A percentile compares a stretch with the other conserved stretches of the same genome.
These are phyloP conservation scores for Platycheirus albimanus DNA, from an alignment of 2,888 invertebrate genomes.

Conservation along the genomic window DNA sequence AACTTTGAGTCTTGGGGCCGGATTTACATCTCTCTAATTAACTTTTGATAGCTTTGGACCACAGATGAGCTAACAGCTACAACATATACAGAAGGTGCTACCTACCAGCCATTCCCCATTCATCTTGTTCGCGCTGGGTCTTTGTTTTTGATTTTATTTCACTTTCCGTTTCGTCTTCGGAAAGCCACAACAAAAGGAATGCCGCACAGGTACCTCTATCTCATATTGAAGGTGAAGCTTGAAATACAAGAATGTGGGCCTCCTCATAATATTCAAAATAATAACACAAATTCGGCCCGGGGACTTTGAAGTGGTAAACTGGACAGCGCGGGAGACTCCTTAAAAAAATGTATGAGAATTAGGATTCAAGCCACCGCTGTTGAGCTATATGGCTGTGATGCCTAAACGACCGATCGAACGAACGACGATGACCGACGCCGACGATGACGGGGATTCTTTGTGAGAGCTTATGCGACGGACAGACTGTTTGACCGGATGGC, in stretches of 20 bases:
- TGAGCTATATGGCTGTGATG: conserved; percentile 32
- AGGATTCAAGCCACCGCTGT: conserved; percentile 39
- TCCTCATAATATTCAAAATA: conserved; percentile 48
- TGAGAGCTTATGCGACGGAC: background rate
- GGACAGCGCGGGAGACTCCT: conserved; percentile 60
- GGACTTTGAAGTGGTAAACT: conserved; percentile 68
- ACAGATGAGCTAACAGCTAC: conserved; percentile 67
- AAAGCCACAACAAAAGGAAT: conserved; percentile 56
- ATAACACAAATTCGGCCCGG: conserved; percentile 53
- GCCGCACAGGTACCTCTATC: conserved; percentile 35
- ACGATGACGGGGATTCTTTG: background rate
- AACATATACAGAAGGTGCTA: conserved; percentile 63
- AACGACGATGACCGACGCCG: background rate
- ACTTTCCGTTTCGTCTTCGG: conserved; percentile 67
- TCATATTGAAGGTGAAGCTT: conserved; percentile 17
- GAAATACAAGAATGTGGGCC: conserved; percentile 8
- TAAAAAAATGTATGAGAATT: conserved; percentile 49
- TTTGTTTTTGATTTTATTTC: conserved; percentile 73
- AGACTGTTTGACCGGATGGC: conserved; percentile 34
- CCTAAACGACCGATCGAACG: background rate
- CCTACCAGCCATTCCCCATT: conserved; percentile 69
- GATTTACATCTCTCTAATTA: conserved; percentile 71
- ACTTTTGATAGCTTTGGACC: conserved; percentile 72
- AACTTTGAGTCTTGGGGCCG: background rate
- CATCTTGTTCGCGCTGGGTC: conserved; percentile 69